Evolutionary conservation across 2,113 vertebrate genomes (phyloP).

Genomic region (Perognathus longimembris): DNA sequence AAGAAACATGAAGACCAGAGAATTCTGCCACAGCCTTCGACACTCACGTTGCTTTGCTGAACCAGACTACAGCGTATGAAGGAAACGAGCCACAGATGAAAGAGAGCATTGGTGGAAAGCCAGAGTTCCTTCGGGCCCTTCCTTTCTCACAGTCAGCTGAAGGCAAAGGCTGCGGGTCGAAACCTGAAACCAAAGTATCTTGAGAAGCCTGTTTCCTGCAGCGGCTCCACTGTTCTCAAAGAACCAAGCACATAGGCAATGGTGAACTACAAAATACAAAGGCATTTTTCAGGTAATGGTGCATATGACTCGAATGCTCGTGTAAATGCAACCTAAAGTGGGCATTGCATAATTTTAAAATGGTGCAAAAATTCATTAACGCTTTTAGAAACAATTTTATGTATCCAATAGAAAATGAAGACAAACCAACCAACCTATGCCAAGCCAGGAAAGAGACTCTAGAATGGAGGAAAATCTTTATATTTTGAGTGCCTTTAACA

Average conservation of each 20-base stretch:
- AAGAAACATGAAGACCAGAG: not conserved
- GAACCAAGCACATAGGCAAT: not conserved
- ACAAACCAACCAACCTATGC: not conserved
- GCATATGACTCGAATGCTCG: not conserved
- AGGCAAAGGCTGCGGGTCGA: accelerated
- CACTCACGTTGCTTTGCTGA: not conserved
- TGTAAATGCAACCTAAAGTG: not conserved
- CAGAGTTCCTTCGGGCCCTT: not conserved
- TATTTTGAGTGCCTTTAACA: not conserved
- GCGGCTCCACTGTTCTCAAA: not conserved
- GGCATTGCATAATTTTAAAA: not conserved
- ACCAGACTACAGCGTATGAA: not conserved
- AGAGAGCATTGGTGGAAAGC: not conserved
- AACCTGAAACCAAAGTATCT: accelerated
- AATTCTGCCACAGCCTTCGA: not conserved
- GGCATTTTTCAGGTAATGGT: not conserved
- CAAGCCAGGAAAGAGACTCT: not conserved
- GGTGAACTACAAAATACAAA: not conserved
- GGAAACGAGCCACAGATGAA: not conserved
- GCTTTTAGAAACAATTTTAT: not conserved
- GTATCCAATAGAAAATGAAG: not conserved
- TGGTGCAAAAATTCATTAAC: not conserved
- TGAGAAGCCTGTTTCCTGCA: too few relatives aligned
- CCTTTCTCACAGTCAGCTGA: not conserved
- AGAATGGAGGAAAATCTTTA: not conserved